Evolutionary conservation across 2,888 invertebrate genomes (phyloP).

Genomic region (Nemapogon koenigi): DNA sequence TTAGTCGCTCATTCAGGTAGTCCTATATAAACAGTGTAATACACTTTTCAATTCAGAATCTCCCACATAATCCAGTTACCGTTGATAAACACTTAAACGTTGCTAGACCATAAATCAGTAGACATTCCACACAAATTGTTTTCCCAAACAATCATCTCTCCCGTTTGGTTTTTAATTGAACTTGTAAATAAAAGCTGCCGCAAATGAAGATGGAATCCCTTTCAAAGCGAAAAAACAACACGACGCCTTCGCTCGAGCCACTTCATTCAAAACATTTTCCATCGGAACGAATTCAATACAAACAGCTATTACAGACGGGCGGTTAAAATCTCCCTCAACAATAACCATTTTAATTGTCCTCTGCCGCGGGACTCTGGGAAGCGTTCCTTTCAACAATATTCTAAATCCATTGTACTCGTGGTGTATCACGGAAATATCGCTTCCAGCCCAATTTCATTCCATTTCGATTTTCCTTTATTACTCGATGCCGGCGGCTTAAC

Average conservation of each 20-base stretch:
- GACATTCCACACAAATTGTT: constrained; percentile 1
- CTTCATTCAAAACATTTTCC: constrained; percentile 45
- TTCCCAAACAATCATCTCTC: constrained; percentile 13
- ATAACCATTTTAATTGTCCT: constrained; percentile 57
- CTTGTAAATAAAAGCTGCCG: constrained; percentile 38
- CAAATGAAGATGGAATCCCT: constrained; percentile 37
- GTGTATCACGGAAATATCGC: constrained; percentile 58
- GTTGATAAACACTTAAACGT: constrained; percentile 4
- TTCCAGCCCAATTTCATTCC: constrained; percentile 62
- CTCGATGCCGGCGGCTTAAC: constrained; percentile 61
- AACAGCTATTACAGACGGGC: constrained; percentile 36
- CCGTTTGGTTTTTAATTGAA: constrained; percentile 39
- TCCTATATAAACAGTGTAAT: too few relatives aligned
- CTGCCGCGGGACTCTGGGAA: constrained; percentile 38
- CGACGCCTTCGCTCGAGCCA: constrained; percentile 34
- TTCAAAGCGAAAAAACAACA: constrained; percentile 37
- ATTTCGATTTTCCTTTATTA: constrained; percentile 66
- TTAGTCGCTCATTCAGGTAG: too few relatives aligned
- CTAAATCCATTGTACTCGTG: constrained; percentile 50
- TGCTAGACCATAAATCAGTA: constrained; percentile 5
- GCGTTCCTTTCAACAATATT: constrained; percentile 44
- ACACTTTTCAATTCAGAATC: too few relatives aligned
- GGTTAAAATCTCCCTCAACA: constrained; percentile 34
- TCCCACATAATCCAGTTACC: too few relatives aligned
- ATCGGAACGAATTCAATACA: constrained; percentile 43